Evolutionary conservation across 1,140 invertebrate genomes (phyloP), one percentile per base, ranked within the genome.

Genomic region (Mycetomoellerius zeteki): DNA sequence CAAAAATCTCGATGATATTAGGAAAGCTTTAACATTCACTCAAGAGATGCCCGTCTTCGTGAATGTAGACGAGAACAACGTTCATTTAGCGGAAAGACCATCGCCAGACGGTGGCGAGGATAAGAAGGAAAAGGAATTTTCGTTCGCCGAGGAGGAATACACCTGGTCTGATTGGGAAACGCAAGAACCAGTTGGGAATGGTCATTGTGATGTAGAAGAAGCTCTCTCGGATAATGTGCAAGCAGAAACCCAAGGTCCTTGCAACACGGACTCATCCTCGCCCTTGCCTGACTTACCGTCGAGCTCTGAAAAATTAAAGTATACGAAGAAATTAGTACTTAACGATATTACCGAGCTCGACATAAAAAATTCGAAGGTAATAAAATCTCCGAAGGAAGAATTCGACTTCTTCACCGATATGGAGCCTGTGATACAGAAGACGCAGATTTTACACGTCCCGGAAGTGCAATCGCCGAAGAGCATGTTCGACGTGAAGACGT

Each of bases 81-180:
- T 92, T n/a, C 8, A 87, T 54, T 94, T 98, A 90, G 96, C 97
- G 24, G 97, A 98, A 94, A 96, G 97, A 85, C 97, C 97, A 33
- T 97, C 97, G 19, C 98, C 98, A 0, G 98, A 98, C 89, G 98
- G 98, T 24, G 97, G 98, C 10, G 98, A 98, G 94, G 97, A 97
- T 91, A 95, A 96, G 88, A 96, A 96, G 5, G 96, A 96, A 72
- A 94, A 96, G 73, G 94, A 86, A 33, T 87, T 94, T 94, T 96
- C 71, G 93, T 96, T 90, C n/a, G 37, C 47, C 0, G 94, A 95
- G 37, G 95, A 95, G 50, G 96, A 96, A 67, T 94, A 93, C n/a
- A 93, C 92, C n/a, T 98, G 97, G 97, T 97, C 97, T 58, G 97
- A 98, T 92, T 98, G 97, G 97, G 97, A 97, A 21, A 89, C 93